Conservation (phyloP, 2,888 invertebrate species). For the Mechanitis mazaeus region DNA sequence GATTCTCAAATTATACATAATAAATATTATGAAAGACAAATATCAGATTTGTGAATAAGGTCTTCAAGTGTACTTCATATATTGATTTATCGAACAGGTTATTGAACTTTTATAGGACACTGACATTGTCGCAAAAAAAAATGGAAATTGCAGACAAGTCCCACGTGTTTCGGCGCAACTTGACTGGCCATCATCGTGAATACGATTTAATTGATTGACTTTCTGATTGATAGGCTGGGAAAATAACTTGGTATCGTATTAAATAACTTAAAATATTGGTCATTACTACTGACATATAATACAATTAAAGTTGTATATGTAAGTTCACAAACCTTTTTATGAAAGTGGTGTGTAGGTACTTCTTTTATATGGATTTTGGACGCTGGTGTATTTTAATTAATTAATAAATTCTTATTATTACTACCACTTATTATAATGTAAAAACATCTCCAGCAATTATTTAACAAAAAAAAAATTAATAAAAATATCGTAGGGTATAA, state of each 20-base stretch:
- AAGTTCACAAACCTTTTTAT: too few species aligned
- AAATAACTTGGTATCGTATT: neutral
- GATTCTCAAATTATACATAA: neutral
- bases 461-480: too few species aligned
- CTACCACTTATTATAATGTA: too few species aligned
- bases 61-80: constrained; percentile 3
- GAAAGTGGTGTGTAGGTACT: too few species aligned
- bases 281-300: neutral
- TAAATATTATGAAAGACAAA: constrained; percentile 2
- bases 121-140: constrained; percentile 32
- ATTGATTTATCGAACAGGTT: constrained; percentile 17
- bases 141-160: constrained; percentile 21
- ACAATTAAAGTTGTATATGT: too few species aligned
- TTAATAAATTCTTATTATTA: too few species aligned
- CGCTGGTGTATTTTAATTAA: too few species aligned
- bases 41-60: neutral
- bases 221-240: neutral
- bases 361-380: too few species aligned
- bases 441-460: too few species aligned
- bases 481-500: too few species aligned
- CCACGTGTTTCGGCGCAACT: constrained; percentile 6
- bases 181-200: constrained; percentile 2
- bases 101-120: constrained; percentile 31
- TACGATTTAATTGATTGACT: constrained; percentile 1
- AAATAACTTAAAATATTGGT: neutral